Percentiles rank a stretch among this genome's conserved stretches.
These are phyloP conservation scores for Cebidichthys violaceus DNA, from an alignment of 2,113 vertebrate species.

Conservation along the genomic window DNA sequence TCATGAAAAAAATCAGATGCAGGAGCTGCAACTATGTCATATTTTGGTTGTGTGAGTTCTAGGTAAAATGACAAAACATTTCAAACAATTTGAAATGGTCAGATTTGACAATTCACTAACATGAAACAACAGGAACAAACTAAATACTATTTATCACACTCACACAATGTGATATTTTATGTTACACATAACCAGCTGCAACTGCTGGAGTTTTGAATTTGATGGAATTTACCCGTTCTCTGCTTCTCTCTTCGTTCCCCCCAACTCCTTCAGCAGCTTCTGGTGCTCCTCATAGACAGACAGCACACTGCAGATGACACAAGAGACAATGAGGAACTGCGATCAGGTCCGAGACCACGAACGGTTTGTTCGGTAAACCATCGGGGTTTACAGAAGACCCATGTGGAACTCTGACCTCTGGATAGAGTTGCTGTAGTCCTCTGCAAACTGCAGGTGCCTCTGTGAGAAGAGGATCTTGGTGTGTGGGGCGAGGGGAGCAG, in stretches of 20 bases:
- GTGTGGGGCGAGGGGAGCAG: slow-evolving; percentile 82
- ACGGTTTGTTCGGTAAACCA: not conserved
- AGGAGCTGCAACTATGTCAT: not conserved
- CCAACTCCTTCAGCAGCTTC: slow-evolving; percentile 84
- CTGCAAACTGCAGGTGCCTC: slow-evolving; percentile 86
- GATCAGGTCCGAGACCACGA: not conserved
- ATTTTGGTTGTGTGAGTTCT: too few species aligned
- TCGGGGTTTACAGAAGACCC: not conserved
- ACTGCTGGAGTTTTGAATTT: not conserved
- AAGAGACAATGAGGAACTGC: not conserved
- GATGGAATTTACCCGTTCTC: slow-evolving; percentile 81
- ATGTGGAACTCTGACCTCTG: slow-evolving; percentile 77
- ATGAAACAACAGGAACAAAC: not conserved
- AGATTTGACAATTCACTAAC: not conserved
- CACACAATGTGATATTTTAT: not conserved
- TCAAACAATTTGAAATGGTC: not conserved
- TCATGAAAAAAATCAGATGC: too few species aligned
- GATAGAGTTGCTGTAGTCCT: slow-evolving; percentile 87
- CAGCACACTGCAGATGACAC: slow-evolving; percentile 79
- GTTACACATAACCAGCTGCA: not conserved
- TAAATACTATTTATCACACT: not conserved
- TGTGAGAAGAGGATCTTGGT: slow-evolving; percentile 87
- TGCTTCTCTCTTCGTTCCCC: slow-evolving; percentile 82
- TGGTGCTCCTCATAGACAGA: slow-evolving; percentile 87
- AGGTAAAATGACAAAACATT: not conserved